Evolutionary conservation across 1,140 invertebrate genomes (phyloP).

Genomic region (Eupeodes corollae): DNA sequence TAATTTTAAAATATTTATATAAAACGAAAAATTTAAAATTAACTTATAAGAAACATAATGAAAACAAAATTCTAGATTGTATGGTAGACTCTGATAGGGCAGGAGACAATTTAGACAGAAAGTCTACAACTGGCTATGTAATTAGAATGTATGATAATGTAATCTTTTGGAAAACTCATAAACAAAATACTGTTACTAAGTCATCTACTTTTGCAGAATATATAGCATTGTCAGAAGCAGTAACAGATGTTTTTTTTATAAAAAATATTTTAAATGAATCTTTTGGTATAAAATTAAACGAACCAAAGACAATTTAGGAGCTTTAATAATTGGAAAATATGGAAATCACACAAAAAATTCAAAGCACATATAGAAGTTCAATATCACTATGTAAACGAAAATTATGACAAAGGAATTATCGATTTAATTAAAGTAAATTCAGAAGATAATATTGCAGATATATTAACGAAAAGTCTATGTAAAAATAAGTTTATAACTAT

Average conservation of each 20-base stretch:
- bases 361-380: too few species aligned
- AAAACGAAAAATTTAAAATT: too few species aligned
- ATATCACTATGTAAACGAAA: too few species aligned
- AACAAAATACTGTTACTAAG: not conserved
- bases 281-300: too few species aligned
- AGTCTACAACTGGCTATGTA: not conserved
- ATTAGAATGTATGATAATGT: not conserved
- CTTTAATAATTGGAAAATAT: too few species aligned
- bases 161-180: not conserved
- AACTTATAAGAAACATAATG: not conserved
- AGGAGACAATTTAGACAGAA: not conserved
- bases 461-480: not conserved
- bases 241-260: not conserved
- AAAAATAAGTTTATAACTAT: not conserved
- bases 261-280: too few species aligned
- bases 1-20: too few species aligned
- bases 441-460: not conserved
- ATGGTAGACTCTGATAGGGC: too few species aligned
- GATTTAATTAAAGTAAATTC: too few species aligned
- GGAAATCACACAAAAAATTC: too few species aligned
- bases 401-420: too few species aligned
- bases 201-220: not conserved
- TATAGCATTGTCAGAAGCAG: not conserved
- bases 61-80: not conserved
- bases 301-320: too few species aligned